A percentile compares a stretch with the other conserved stretches of the same genome.
phyloP scores from a whole-genome alignment of 2,888 invertebrate species.

The Synergus laeviventris region DNA sequence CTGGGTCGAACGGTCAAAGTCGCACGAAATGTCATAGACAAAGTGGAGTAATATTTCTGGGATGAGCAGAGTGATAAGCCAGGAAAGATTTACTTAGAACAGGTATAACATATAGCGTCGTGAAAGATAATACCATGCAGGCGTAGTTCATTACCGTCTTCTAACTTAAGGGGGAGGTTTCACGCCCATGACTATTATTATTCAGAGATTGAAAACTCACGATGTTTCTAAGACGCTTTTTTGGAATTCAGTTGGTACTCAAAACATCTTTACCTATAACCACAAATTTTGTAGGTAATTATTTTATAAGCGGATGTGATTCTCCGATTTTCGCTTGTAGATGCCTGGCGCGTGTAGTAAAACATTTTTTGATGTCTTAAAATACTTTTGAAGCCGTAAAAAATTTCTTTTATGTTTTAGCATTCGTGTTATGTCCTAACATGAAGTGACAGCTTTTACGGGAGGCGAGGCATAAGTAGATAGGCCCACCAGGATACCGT shows the following conservation, averaged over 20 bases:
- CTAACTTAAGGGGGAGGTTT: too few species aligned
- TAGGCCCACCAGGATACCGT: slow-evolving; percentile 36
- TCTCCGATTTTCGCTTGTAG: not conserved
- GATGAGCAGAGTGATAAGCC: too few species aligned
- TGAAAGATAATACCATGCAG: too few species aligned
- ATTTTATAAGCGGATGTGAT: slow-evolving; percentile 42
- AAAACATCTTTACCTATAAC: not conserved
- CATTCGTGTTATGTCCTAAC: slow-evolving; percentile 26
- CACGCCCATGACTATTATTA: too few species aligned
- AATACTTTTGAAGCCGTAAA: not conserved
- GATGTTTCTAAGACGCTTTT: too few species aligned
- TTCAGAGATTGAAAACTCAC: too few species aligned
- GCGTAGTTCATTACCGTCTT: too few species aligned
- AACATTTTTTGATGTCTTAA: slow-evolving; percentile 21
- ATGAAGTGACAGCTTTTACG: slow-evolving; percentile 35
- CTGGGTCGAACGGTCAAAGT: slow-evolving; percentile 7
- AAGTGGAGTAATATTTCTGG: not conserved
- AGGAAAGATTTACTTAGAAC: too few species aligned
- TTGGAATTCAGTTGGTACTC: too few species aligned
- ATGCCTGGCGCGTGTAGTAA: not conserved
- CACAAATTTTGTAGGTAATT: slow-evolving; percentile 46
- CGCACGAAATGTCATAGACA: not conserved
- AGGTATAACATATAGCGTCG: too few species aligned
- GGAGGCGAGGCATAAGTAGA: slow-evolving; percentile 17
- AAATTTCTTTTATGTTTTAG: not conserved